Evolutionary conservation across 2,113 vertebrate genomes (phyloP).

Genomic region (Sinocyclocheilus anshuiensis): DNA sequence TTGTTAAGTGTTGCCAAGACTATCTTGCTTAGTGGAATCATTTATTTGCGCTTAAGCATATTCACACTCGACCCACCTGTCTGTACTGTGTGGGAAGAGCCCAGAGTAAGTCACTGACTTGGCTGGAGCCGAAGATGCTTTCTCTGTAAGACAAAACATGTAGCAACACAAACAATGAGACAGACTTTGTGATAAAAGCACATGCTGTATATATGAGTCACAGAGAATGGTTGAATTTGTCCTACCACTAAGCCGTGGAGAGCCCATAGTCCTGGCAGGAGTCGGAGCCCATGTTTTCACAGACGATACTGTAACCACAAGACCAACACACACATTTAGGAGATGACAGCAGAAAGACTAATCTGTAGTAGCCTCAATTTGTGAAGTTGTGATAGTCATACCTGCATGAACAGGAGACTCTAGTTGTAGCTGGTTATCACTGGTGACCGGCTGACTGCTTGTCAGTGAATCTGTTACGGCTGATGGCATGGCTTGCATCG

Average conservation of each 20-base stretch:
- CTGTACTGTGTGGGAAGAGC: constrained; percentile 58
- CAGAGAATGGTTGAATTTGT: neutral
- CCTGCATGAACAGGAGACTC: constrained; percentile 77
- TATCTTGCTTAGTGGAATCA: neutral
- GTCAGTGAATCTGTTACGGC: constrained; percentile 57
- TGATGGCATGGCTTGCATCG: constrained; percentile 57
- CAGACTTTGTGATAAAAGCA: neutral
- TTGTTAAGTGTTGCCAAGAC: neutral
- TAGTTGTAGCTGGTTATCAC: constrained; percentile 62
- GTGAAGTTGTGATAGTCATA: constrained; percentile 49
- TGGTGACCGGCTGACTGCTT: constrained; percentile 59
- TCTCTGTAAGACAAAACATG: constrained; percentile 72
- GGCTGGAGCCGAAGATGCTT: constrained; percentile 64
- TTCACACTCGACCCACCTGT: constrained; percentile 67
- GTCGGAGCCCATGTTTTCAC: constrained; percentile 76
- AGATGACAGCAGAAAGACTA: neutral
- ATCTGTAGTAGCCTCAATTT: neutral
- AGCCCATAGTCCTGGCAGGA: constrained; percentile 69
- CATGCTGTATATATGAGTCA: neutral
- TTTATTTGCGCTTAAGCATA: neutral
- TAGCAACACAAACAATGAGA: constrained; percentile 6
- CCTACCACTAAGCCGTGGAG: constrained; percentile 74
- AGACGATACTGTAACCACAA: constrained; percentile 62
- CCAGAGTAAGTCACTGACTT: constrained; percentile 75
- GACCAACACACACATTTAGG: constrained; percentile 4